These are phyloP conservation scores for Dromas ardeola DNA, from an alignment of 2,113 vertebrate genomes.

Conservation along the genomic window DNA sequence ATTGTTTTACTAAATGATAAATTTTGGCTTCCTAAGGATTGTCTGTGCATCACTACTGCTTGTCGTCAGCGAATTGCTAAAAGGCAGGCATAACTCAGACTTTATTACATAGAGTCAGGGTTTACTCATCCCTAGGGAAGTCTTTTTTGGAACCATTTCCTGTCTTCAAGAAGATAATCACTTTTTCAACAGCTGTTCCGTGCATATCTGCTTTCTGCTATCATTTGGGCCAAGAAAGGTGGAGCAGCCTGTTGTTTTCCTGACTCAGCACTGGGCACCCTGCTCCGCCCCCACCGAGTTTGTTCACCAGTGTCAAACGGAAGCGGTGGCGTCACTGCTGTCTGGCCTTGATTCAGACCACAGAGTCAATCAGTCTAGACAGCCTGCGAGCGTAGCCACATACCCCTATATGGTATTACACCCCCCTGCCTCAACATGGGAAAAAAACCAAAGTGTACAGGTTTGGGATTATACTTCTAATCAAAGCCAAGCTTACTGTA, in stretches of 20 bases:
- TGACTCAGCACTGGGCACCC: constrained; percentile 58
- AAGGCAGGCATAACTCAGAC: not conserved
- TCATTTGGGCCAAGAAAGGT: not conserved
- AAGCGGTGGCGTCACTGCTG: constrained; percentile 3
- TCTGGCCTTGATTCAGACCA: not conserved
- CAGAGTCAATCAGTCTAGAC: constrained; percentile 42
- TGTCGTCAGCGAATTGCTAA: accelerated
- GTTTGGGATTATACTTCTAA: not conserved
- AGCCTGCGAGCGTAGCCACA: not conserved
- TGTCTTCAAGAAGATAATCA: accelerated
- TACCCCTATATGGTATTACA: constrained; percentile 1
- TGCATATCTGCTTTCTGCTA: not conserved
- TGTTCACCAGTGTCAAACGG: constrained; percentile 40
- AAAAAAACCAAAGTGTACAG: accelerated
- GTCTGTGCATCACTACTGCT: not conserved
- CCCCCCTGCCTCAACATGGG: not conserved
- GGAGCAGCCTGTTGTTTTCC: not conserved
- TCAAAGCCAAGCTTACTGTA: not conserved
- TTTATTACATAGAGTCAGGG: not conserved
- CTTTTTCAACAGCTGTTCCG: not conserved
- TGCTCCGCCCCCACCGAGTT: not conserved
- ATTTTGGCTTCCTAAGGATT: not conserved
- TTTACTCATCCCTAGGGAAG: not conserved
- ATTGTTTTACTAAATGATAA: not conserved
- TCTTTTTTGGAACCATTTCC: not conserved